phyloP scores from a whole-genome alignment of 2,888 invertebrate genomes.

The Petrolisthes manimaculis region DNA sequence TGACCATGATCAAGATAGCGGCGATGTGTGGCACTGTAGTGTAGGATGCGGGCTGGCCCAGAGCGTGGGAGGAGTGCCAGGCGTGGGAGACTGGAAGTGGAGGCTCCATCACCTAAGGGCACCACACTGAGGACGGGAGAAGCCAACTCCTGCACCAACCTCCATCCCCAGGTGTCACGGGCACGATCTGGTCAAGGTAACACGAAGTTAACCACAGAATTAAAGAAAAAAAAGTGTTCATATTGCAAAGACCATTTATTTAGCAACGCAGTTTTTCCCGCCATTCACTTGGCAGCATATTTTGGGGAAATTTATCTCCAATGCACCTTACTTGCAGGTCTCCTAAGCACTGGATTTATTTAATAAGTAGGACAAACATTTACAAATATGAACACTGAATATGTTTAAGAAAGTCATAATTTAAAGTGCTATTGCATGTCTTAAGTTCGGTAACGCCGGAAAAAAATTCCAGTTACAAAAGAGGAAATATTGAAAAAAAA shows the following conservation, averaged over 20 bases:
- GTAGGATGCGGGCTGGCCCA: not conserved
- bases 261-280: not conserved
- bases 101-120: not conserved
- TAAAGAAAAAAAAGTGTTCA: not conserved
- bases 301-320: no score
- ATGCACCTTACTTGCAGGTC: no score
- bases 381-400: no score
- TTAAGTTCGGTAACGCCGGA: no score
- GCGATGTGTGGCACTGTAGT: not conserved
- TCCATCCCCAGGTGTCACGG: constrained; percentile 19
- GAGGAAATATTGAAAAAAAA: no score
- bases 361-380: no score
- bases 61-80: constrained; percentile 7
- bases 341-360: no score
- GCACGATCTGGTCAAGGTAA: not conserved
- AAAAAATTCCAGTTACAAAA: no score
- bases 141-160: not conserved
- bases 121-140: not conserved
- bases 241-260: not conserved
- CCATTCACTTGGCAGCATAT: no score
- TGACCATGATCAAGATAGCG: constrained; percentile 11
- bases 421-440: no score
- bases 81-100: not conserved
- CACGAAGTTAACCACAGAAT: not conserved
- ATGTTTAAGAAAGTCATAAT: no score